phyloP scores from a whole-genome alignment of 2,888 invertebrate genomes.

The Plemyria rubiginata region DNA sequence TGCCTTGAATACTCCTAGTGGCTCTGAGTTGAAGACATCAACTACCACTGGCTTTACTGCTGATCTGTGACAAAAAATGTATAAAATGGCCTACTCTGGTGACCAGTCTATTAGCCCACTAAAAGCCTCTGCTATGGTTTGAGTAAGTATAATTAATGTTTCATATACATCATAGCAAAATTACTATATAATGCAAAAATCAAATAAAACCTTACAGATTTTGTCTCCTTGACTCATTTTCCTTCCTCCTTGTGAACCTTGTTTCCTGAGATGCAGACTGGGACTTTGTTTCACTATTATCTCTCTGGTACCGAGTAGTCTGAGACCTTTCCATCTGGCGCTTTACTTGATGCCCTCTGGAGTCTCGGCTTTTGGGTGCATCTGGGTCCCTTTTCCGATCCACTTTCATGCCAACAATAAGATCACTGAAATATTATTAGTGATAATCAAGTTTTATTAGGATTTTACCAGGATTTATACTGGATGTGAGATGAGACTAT shows the following conservation, averaged over 20 bases:
- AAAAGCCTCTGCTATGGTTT: too few species aligned
- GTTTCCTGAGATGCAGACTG: constrained; percentile 45
- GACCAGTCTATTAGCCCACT: neutral
- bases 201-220: constrained; percentile 23
- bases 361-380: constrained; percentile 52
- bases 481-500: too few species aligned
- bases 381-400: constrained; percentile 82
- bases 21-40: constrained; percentile 86
- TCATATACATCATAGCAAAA: too few species aligned
- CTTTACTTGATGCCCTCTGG: constrained; percentile 83
- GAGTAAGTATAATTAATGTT: too few species aligned
- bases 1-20: constrained; percentile 87
- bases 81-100: neutral
- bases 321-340: constrained; percentile 66
- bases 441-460: neutral
- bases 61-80: constrained; percentile 3
- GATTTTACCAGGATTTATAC: neutral
- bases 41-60: constrained; percentile 64
- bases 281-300: neutral
- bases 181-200: too few species aligned
- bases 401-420: constrained; percentile 91
- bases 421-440: constrained; percentile 78
- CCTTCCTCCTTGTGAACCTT: constrained; percentile 55
- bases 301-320: neutral
- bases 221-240: constrained; percentile 26